Evolutionary conservation across 1,140 invertebrate species (phyloP), one percentile per base, ranked within the genome.

Genomic region (Agrypnia vestita): DNA sequence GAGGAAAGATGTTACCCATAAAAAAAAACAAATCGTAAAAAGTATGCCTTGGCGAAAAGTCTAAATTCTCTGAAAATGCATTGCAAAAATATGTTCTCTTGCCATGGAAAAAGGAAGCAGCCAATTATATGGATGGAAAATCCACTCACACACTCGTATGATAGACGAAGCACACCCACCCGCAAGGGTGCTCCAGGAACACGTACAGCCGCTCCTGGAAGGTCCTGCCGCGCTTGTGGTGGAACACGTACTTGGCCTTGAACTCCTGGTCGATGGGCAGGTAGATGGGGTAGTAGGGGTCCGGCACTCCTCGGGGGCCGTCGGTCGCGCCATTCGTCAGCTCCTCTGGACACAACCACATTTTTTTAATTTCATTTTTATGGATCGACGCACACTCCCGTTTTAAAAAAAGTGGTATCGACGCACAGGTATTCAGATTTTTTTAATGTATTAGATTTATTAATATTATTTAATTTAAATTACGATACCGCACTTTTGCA

Each of bases 111-210:
- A n/a, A n/a, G n/a, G n/a, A 51, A 51, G 8, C n/a, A 12, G n/a
- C 49, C 1, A 51, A 51, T 51, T 6, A 35, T 3, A 51, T 51
- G n/a, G n/a, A 51, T 51, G 8, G 49, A 15, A 13, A 51, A 15
- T 17, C n/a, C 46, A 94, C 94, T 94, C 90, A 95, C 94, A 95
- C 94, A 84, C 92, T 91, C 86, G 94, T 94, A 86, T 94, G 93
- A 86, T 94, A 93, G 84, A 93, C 84, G 87, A 93, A 93, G 84
- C 93, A 93, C 61, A 93, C 85, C 92, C 92, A 93, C 75, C 93
- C 92, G 13, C 88, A 90, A 0, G 92, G 93, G 86, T 93, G 92
- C 84, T 94, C 93, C 61, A 94, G 88, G 84, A 94, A 93, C 73
- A 93, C 90, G 86, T 93, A 94, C 13, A 92, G 89, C 75, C 90